Conservation (phyloP, 92 coral and sea anemone species). For the Porites evermanni region DNA sequence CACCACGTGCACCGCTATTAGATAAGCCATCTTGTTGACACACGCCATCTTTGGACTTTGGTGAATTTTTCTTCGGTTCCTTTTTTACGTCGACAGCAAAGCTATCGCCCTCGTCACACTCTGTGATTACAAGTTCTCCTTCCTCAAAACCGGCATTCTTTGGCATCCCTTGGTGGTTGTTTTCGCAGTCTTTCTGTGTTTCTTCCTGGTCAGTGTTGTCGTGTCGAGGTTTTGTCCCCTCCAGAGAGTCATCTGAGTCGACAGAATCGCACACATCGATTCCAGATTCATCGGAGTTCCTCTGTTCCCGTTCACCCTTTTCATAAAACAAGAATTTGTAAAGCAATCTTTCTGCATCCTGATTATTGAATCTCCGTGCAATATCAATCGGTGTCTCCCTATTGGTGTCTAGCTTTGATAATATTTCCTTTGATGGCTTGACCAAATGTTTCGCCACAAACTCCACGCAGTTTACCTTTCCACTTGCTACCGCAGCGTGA, state of each 20-base stretch:
- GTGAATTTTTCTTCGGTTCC: conserved; percentile 1
- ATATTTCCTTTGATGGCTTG: conserved; percentile 35
- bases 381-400: conserved; percentile 73
- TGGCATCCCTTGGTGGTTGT: neutral
- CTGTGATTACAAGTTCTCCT: conserved; percentile 31
- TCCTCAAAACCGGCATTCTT: conserved; percentile 1
- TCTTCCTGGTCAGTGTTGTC: conserved; percentile 18
- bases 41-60: conserved; percentile 8
- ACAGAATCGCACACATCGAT: conserved; percentile 41
- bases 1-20: neutral
- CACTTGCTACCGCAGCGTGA: conserved; percentile 81
- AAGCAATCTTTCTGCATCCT: conserved; percentile 61
- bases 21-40: neutral
- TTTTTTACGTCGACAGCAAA: conserved; percentile 4
- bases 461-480: conserved; percentile 65
- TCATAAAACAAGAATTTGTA: conserved; percentile 47
- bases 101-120: conserved; percentile 45
- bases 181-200: neutral
- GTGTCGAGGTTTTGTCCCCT: neutral
- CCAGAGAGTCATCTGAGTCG: conserved; percentile 37
- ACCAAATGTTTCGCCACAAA: conserved; percentile 66
- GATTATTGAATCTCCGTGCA: conserved; percentile 63
- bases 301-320: conserved; percentile 13
- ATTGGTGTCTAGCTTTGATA: conserved; percentile 61
- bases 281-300: conserved; percentile 50